phyloP scores from a whole-genome alignment of 2,888 invertebrate genomes.

The Biston betularia region DNA sequence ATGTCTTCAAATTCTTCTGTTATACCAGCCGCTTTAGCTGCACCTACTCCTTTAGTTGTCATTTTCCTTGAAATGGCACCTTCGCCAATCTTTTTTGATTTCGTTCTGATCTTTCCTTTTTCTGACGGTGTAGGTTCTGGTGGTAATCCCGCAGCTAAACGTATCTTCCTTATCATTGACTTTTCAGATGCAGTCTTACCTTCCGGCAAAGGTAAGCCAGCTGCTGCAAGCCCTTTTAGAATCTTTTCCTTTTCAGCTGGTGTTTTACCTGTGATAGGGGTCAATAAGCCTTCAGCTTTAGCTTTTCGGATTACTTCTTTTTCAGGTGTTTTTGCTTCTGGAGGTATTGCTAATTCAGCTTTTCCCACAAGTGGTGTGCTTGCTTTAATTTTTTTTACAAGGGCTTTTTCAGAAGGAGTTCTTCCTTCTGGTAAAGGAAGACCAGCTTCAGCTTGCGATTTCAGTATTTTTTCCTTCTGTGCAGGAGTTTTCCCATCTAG shows the following conservation, averaged over 20 bases:
- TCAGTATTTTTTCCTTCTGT: slow-evolving; percentile 33
- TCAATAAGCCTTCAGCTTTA: slow-evolving; percentile 57
- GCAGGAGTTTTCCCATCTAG: neutral
- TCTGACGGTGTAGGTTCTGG: slow-evolving; percentile 56
- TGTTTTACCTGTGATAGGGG: slow-evolving; percentile 59
- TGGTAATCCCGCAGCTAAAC: slow-evolving; percentile 49
- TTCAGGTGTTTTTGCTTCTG: slow-evolving; percentile 52
- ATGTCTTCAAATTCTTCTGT: slow-evolving; percentile 62
- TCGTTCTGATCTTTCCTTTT: slow-evolving; percentile 57
- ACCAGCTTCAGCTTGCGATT: slow-evolving; percentile 46
- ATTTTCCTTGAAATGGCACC: slow-evolving; percentile 46
- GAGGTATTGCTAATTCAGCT: slow-evolving; percentile 52
- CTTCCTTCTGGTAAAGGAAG: slow-evolving; percentile 52
- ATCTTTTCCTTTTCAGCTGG: slow-evolving; percentile 57
- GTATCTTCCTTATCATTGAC: slow-evolving; percentile 54
- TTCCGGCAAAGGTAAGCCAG: slow-evolving; percentile 62
- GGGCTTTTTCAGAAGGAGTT: slow-evolving; percentile 46
- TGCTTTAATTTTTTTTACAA: slow-evolving; percentile 40
- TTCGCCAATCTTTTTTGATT: slow-evolving; percentile 52
- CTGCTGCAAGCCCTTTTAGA: slow-evolving; percentile 55
- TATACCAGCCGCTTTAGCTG: slow-evolving; percentile 48
- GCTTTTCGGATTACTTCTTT: slow-evolving; percentile 55
- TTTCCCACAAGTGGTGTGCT: slow-evolving; percentile 7
- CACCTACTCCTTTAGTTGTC: slow-evolving; percentile 38
- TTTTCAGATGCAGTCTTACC: slow-evolving; percentile 62